These are phyloP conservation scores for Camponotus pennsylvanicus DNA, from an alignment of 1,140 invertebrate genomes.

Conservation along the genomic window DNA sequence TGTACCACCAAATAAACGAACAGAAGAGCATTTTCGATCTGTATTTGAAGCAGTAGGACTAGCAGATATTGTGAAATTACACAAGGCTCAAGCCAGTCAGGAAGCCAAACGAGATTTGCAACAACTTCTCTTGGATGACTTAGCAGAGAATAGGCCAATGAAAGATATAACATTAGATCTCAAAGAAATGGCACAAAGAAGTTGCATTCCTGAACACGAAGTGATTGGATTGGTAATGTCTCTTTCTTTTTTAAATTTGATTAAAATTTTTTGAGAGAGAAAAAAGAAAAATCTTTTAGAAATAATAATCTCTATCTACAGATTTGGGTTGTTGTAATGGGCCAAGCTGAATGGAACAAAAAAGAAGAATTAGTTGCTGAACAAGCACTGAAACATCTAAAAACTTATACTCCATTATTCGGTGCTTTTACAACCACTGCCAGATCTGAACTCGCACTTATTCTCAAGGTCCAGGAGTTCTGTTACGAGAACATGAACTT, in stretches of 20 bases:
- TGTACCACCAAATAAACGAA: slow-evolving; percentile 96
- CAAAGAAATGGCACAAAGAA: slow-evolving; percentile 93
- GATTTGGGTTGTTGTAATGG: slow-evolving; percentile 98
- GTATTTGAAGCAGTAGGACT: slow-evolving; percentile 95
- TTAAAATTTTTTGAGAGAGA: not conserved
- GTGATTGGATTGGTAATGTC: slow-evolving; percentile 90
- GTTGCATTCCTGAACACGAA: slow-evolving; percentile 95
- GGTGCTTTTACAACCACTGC: slow-evolving; percentile 94
- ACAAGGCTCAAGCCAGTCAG: slow-evolving; percentile 95
- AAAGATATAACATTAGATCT: slow-evolving; percentile 94
- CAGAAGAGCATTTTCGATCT: slow-evolving; percentile 94
- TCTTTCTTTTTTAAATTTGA: not conserved
- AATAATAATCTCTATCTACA: slow-evolving; percentile 75
- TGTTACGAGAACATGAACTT: slow-evolving; percentile 99
- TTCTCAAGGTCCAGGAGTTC: slow-evolving; percentile 97
- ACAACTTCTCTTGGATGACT: slow-evolving; percentile 91
- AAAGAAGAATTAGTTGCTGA: slow-evolving; percentile 98
- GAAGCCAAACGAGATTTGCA: slow-evolving; percentile 94
- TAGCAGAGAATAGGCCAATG: slow-evolving; percentile 93
- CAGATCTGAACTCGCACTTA: slow-evolving; percentile 94
- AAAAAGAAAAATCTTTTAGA: not conserved
- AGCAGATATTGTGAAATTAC: slow-evolving; percentile 95
- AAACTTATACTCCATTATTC: slow-evolving; percentile 94
- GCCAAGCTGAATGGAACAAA: slow-evolving; percentile 98
- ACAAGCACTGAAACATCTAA: slow-evolving; percentile 96